These are phyloP conservation scores for Ceratosolen solmsi DNA, from an alignment of 1,140 invertebrate species.

Conservation along the genomic window DNA sequence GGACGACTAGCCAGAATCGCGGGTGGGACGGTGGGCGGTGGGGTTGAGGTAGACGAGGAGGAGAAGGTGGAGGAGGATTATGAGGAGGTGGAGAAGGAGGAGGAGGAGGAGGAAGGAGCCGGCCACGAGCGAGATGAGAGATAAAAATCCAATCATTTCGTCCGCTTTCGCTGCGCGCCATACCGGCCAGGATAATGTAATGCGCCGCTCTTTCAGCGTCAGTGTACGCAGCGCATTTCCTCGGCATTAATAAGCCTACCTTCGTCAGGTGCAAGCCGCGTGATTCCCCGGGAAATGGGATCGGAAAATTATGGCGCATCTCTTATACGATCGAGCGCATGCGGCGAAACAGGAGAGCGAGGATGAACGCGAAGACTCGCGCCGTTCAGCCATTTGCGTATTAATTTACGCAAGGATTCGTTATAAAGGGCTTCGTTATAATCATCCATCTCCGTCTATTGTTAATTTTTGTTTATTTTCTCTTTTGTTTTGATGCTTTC, in stretches of 20 bases:
- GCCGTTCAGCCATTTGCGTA: neutral
- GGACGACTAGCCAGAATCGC: neutral
- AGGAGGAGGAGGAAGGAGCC: constrained; percentile 4
- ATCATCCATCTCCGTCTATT: too few species aligned
- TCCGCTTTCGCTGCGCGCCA: constrained; percentile 66
- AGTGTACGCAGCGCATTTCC: neutral
- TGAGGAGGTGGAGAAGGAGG: too few species aligned
- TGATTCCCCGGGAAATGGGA: neutral
- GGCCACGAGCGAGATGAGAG: constrained; percentile 54
- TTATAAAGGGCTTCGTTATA: too few species aligned
- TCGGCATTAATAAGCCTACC: neutral
- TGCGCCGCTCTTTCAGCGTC: neutral
- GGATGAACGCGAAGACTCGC: too few species aligned
- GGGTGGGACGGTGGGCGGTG: too few species aligned
- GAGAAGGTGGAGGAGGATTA: too few species aligned
- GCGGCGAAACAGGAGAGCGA: too few species aligned
- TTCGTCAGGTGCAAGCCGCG: neutral
- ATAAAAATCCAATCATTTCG: constrained; percentile 72
- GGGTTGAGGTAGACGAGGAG: too few species aligned
- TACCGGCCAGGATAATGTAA: neutral
- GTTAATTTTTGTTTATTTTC: too few species aligned
- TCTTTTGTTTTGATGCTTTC: too few species aligned
- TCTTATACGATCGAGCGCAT: too few species aligned
- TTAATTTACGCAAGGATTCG: neutral
- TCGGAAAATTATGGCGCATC: too few species aligned